Conservation (phyloP, 2,888 invertebrate species). For the Protodeltote pygarga region DNA sequence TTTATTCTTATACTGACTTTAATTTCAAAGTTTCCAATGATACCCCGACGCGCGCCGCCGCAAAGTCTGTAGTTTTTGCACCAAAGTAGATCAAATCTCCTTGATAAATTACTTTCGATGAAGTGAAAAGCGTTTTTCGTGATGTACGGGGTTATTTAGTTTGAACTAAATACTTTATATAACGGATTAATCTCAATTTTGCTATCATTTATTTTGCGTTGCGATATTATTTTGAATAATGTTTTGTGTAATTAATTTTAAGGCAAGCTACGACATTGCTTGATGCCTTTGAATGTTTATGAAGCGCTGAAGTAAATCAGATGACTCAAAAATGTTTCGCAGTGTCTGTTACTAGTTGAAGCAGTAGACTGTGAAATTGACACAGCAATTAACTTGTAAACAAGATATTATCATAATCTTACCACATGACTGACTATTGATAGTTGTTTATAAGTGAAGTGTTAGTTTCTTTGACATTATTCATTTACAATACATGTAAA, state of each 20-base stretch:
- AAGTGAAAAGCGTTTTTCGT: constrained; percentile 26
- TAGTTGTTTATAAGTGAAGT: too few species aligned
- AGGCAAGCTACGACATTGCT: constrained; percentile 14
- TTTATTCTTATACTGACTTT: constrained; percentile 19
- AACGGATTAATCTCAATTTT: constrained; percentile 38
- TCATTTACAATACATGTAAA: too few species aligned
- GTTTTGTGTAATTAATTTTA: constrained; percentile 32
- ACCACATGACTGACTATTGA: too few species aligned
- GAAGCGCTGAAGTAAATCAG: background rate
- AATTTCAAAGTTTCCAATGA: constrained; percentile 34
- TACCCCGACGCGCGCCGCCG: constrained; percentile 20
- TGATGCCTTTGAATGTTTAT: constrained; percentile 6
- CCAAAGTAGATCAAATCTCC: constrained; percentile 24
- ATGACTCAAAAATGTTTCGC: too few species aligned
- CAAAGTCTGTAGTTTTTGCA: constrained; percentile 29
- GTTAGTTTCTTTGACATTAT: too few species aligned
- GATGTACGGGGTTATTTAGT: constrained; percentile 10
- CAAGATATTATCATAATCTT: too few species aligned
- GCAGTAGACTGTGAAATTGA: too few species aligned
- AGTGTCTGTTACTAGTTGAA: too few species aligned
- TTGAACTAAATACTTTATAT: constrained; percentile 19
- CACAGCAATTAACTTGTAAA: too few species aligned
- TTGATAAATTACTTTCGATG: constrained; percentile 41
- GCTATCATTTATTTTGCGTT: constrained; percentile 47
- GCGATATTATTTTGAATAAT: constrained; percentile 37